These are phyloP conservation scores for Neodiprion virginianus DNA, from an alignment of 1,140 invertebrate species.

Conservation along the genomic window DNA sequence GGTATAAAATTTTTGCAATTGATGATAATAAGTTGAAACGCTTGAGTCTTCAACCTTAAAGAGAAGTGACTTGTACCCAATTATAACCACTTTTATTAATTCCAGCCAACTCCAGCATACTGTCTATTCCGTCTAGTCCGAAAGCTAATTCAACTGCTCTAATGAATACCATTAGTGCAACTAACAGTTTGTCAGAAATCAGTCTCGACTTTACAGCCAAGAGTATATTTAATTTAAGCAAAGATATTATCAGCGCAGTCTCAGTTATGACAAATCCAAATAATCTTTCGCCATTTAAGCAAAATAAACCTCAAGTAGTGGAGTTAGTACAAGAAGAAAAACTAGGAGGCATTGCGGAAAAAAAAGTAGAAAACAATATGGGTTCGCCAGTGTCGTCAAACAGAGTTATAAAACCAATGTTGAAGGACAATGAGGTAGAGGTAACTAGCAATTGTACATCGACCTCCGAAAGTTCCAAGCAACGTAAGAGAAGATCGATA, in stretches of 20 bases:
- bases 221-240: conserved; percentile 20
- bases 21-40: too few relatives aligned
- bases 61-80: too few relatives aligned
- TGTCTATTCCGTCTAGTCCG: conserved; percentile 27
- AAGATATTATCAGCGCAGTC: conserved; percentile 12
- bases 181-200: conserved; percentile 26
- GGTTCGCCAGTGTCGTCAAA: neutral
- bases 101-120: conserved; percentile 33
- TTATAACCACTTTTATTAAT: conserved; percentile 2
- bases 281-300: neutral
- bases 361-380: neutral
- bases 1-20: neutral
- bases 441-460: conserved; percentile 19
- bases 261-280: neutral
- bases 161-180: conserved; percentile 25
- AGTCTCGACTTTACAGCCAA: conserved; percentile 25
- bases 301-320: neutral
- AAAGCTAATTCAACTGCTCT: conserved; percentile 36
- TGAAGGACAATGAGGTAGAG: conserved; percentile 8
- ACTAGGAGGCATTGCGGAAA: neutral
- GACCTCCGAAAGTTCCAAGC: conserved; percentile 23
- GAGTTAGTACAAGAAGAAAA: neutral
- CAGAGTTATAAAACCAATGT: neutral
- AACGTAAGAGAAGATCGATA: conserved; percentile 39
- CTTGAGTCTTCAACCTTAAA: too few relatives aligned